phyloP scores from a whole-genome alignment of 2,113 vertebrate genomes.

The Tetraodon nigroviridis region DNA sequence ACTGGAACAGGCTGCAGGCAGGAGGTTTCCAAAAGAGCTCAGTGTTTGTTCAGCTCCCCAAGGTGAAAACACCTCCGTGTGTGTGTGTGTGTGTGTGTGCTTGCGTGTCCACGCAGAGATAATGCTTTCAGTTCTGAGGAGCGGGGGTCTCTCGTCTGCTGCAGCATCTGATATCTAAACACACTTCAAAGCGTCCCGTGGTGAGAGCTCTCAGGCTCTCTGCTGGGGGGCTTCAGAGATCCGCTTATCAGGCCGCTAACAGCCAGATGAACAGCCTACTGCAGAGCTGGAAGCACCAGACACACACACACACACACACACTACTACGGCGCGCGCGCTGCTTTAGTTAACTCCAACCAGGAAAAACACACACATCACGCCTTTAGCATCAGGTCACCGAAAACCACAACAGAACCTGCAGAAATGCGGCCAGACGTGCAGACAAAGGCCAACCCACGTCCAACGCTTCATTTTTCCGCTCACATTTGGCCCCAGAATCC shows the following conservation, averaged over 20 bases:
- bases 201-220: conserved; percentile 19
- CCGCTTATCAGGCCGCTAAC: background rate
- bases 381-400: too few relatives aligned
- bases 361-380: too few relatives aligned
- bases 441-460: too few relatives aligned
- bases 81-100: background rate
- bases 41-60: background rate
- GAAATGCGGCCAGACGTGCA: too few relatives aligned
- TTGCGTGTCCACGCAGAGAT: conserved; percentile 6
- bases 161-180: background rate
- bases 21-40: background rate
- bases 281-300: background rate
- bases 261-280: background rate
- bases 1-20: conserved; percentile 18
- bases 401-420: too few relatives aligned
- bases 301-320: conserved; percentile 5
- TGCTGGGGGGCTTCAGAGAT: background rate
- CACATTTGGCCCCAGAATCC: too few relatives aligned
- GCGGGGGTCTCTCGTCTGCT: background rate
- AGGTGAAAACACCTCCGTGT: too few relatives aligned
- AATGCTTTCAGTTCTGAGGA: background rate
- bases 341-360: background rate
- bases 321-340: background rate
- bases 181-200: conserved; percentile 17
- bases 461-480: too few relatives aligned